Evolutionary conservation across 2,797 vertebrate species (phyloP), one percentile per base, ranked within the genome.

Genomic region (Calcarius lapponicus): DNA sequence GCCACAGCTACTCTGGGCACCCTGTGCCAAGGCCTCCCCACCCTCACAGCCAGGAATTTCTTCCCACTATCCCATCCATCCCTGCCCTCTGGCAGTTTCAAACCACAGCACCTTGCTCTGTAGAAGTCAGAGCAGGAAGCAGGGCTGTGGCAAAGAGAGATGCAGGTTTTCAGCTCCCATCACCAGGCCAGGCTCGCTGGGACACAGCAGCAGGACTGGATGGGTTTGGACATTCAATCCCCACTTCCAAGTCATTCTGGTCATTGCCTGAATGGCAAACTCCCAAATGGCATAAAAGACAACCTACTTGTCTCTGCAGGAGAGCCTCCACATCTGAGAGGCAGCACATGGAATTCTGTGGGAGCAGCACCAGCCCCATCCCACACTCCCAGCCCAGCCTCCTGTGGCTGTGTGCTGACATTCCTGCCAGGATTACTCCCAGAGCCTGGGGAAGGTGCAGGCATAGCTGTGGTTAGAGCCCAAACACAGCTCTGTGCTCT

Each of bases 111-210:
- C 22, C 36, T 71, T 45, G 54, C 54, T 71, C 62, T 40, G 10
- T 47, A 53, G 48, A 29, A 72, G 28, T 5, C 34, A 8, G 17
- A 81, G 70, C 1, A 5, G 22, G 53, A 73, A 67, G 51, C 21
- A 20, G 47, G 11, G 65, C 53, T 17, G 42, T 4, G 3, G 26
- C 2, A 1, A 54, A 60, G 1, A 69, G 64, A 53, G 64, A 66
- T 16, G 4, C 3, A 38, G 16, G 28, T 26, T 22, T 40, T 31
- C 21, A 28, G n/a, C 60, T 62, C 25, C 81, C 48, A 26, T 5
- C 45, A 11, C 0, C 1, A 2, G 38, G 72, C 31, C 60, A 50
- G 42, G 54, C n/a, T 72, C 0, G 0, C 29, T 54, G 5, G 2
- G 36, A 32, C 5, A 53, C 66, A 81, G 50, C 51, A 78, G 31